Base-by-base conservation (phyloP, 2,888 invertebrate genomes). In the Meandrusa payeni region DNA sequence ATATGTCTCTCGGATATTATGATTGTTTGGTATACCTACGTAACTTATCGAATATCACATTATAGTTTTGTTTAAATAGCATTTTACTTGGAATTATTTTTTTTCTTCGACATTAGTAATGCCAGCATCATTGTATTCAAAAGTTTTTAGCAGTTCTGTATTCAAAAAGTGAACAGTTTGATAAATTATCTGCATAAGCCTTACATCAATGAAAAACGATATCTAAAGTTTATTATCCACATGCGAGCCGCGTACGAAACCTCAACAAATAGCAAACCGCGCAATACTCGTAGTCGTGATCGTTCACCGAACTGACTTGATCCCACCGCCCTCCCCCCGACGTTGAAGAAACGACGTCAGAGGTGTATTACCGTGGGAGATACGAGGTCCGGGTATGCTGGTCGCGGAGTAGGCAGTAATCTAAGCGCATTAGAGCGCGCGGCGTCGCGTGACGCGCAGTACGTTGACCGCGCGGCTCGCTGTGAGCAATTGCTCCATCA, bases 391-490 rank as follows among this genome's bases (percentile, higher is more conserved):
- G 32, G 48, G 36, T 58, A 55, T 7, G 31, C 23, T 76, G 78
- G 83, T 32, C 48, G 55, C 47, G 58, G 55, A 67, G 73, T 75
- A 79, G 79, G 80, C 69, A 80, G 80, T 78, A 79, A 82, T 81
- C 76, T 81, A 79, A 78, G 76, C 76, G 78, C 77, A 81, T 83
- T 82, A 82, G 77, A 76, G 72, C 71, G 74, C 61, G 59, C 76
- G 71, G 61, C 73, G 77, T 76, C 71, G 76, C 86, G 83, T 83
- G 83, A 82, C 85, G 81, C 63, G 59, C 61, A 64, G 86, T 74
- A 69, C 85, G 63, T 75, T 85, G 85, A 85, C 85, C 85, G 83
- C 73, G 54, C 62, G 62, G 73, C 69, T 73, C 72, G 61, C 75
- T 74, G 65, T 66, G 66, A 70, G 74, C 76, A 72, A 76, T 76